Base-by-base conservation (phyloP, 1,140 invertebrate species). In the Drosophila ohnishii region DNA sequence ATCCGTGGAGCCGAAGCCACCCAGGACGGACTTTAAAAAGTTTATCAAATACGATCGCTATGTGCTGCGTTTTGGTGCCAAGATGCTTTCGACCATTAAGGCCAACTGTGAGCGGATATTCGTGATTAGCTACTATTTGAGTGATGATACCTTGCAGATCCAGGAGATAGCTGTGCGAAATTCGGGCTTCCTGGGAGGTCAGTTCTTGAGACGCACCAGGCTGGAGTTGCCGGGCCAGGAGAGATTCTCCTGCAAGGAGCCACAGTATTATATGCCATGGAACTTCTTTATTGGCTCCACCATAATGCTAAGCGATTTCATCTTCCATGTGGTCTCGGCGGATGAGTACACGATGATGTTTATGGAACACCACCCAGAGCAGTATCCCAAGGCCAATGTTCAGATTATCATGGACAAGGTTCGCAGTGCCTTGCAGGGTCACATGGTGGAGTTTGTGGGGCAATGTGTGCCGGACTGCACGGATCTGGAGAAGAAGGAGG, bases 291-390 rank as follows among this genome's bases (percentile, higher is more conserved):
- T 98, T 14, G 97, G 97, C 30, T 95, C 95, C 25, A 93, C 93
- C 19, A 83, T 98, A 22, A 94, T 94, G 34, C 94, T 98, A 48
- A 95, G 96, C 90, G 94, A 94, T 63, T 96, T 96, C 85, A 92
- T 94, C 25, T 98, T 98, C 90, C 85, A 95, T 63, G 91, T 98
- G 5, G 93, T 94, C 11, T 95, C 95, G 37, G 96, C 96, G 6
- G 97, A 98, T 90, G 95, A 97, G 90, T 98, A 97, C 91, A 95
- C 96, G 6, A 92, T 97, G 40, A 93, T 94, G 61, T 98, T 97
- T 87, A 96, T 98, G 97, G 97, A 98, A 91, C 84, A 94, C 16
- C 92, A 97, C 91, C 91, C 75, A 93, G 96, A 94, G 95, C 80
- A 96, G 94, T 96, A 95, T 92, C 93, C 94, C 0, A 94, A 95